Base-by-base conservation (phyloP, 2,888 invertebrate genomes). In the Gryllus longicercus region DNA sequence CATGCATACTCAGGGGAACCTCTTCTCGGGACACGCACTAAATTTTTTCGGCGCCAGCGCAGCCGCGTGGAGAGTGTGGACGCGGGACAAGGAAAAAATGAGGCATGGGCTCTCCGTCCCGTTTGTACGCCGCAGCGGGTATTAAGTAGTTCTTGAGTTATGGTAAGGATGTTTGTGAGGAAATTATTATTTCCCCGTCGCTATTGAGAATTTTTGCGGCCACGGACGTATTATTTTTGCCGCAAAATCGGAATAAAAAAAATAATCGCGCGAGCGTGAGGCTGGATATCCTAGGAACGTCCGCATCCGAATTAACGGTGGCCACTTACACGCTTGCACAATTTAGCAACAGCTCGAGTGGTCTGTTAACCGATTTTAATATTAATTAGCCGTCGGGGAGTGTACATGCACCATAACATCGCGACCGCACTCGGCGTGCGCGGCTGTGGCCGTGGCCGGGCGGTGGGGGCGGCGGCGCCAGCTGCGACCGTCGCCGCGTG, bases 351-450 rank as follows among this genome's bases (percentile, higher is more conserved):
- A 63, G 63, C 63, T 63, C 63, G 63, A 63, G 63, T n/a, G 63
- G 63, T 63, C 63, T 63, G 63, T 63, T 63, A 63, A 63, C 63
- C 63, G 63, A 63, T 63, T 63, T 63, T 63, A 63, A 63, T 63
- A 63, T 63, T 63, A 63, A 63, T 63, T 63, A 63, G 63, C 16
- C 63, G n/a, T 14, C 63, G 63, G 63, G 63, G 63, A 63, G 63
- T n/a, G 63, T 14, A 63, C 63, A 63, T 63, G 63, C n/a, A 63
- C 63, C 63, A 63, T 14, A 63, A 63, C 63, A 63, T 63, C 16
- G 63, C 63, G 14, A n/a, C 63, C 63, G 63, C 63, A 18, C 63
- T 63, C 63, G 63, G 63, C 63, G 63, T 63, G 38, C 63, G 63
- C 63, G 63, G 38, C 38, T 8, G 38, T 8, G 8, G 38, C n/a